phyloP scores from a whole-genome alignment of 2,888 invertebrate genomes.

The Tipula confusa region DNA sequence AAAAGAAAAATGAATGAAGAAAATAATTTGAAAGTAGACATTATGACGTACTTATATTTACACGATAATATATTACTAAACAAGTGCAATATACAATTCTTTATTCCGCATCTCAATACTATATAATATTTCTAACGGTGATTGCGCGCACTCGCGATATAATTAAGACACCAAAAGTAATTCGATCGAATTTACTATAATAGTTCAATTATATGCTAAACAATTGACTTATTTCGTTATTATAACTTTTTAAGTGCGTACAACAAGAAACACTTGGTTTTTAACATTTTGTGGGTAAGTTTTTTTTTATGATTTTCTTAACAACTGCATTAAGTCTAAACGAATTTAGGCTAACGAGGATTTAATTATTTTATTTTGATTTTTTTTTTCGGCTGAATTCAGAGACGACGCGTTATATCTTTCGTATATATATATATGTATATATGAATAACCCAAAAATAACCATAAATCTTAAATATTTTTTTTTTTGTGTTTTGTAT shows the following conservation, averaged over 20 bases:
- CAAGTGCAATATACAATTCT: background rate
- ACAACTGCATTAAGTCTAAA: conserved; percentile 25
- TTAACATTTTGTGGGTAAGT: background rate
- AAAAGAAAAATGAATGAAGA: no score
- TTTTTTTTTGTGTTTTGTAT: conserved; percentile 13
- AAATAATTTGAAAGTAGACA: no score
- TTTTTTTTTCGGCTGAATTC: conserved; percentile 7
- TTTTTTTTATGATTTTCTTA: no score
- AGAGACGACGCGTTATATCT: background rate
- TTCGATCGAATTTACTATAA: background rate
- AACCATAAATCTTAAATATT: background rate
- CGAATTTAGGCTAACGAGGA: conserved; percentile 25
- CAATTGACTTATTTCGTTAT: background rate
- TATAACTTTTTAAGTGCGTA: background rate
- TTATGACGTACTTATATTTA: no score
- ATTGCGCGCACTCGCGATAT: background rate
- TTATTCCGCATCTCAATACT: background rate
- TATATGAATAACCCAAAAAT: background rate
- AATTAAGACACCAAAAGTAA: background rate
- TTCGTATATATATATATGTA: background rate
- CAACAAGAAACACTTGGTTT: background rate
- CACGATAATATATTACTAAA: background rate
- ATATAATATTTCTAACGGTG: no score
- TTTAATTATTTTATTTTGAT: conserved; percentile 21
- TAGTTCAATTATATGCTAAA: background rate